These are phyloP conservation scores for Sycobia sp. DNA, from an alignment of 1,140 invertebrate genomes.

Conservation along the genomic window DNA sequence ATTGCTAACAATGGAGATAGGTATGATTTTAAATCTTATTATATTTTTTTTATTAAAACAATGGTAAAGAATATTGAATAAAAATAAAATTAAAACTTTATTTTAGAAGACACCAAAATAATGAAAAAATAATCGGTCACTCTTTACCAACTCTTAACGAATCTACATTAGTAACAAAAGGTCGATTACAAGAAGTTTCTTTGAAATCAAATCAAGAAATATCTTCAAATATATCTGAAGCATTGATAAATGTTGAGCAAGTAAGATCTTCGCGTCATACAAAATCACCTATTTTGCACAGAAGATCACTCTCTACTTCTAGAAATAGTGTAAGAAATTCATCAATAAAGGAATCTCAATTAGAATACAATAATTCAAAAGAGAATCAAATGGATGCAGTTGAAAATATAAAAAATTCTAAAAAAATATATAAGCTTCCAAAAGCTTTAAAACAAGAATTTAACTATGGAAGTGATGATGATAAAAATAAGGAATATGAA, in stretches of 20 bases:
- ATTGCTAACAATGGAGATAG: constrained; percentile 39
- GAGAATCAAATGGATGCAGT: constrained; percentile 25
- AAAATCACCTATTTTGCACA: constrained; percentile 36
- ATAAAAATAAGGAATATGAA: constrained; percentile 26
- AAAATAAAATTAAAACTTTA: not conserved
- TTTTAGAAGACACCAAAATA: not conserved
- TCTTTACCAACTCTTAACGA: constrained; percentile 21
- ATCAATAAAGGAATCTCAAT: constrained; percentile 18
- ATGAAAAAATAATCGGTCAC: not conserved
- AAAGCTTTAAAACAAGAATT: constrained; percentile 36
- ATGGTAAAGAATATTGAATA: not conserved
- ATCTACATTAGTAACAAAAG: not conserved
- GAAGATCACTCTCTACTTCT: constrained; percentile 2
- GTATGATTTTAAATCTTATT: not conserved
- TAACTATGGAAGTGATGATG: constrained; percentile 34
- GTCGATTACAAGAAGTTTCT: constrained; percentile 1
- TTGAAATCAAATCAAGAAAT: not conserved
- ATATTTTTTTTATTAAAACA: too few relatives aligned
- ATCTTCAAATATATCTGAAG: constrained; percentile 37
- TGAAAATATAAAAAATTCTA: constrained; percentile 11
- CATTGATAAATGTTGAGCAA: constrained; percentile 43
- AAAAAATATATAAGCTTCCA: constrained; percentile 35
- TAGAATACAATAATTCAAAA: not conserved
- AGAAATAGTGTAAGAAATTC: constrained; percentile 1
- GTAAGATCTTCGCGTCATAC: constrained; percentile 42